These are phyloP conservation scores for Callithrix jacchus DNA, from an alignment of 2,113 vertebrate species.

Conservation along the genomic window DNA sequence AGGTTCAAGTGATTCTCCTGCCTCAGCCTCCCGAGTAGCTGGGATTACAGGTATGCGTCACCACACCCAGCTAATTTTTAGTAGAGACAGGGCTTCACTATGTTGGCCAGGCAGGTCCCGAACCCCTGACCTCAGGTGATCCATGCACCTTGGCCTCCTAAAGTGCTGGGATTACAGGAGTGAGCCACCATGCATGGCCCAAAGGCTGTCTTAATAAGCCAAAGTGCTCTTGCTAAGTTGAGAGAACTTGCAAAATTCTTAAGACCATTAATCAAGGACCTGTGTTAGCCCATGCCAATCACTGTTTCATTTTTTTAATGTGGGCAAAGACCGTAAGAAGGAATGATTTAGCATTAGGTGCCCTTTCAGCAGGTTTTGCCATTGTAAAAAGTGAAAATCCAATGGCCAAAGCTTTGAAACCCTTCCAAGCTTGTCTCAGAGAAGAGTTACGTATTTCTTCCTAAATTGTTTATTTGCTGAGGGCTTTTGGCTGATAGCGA, in stretches of 20 bases:
- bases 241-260: background rate
- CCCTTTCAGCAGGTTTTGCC: background rate
- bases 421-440: background rate
- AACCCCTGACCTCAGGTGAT: too few relatives aligned
- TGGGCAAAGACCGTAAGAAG: conserved; percentile 52
- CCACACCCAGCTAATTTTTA: too few relatives aligned
- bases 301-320: background rate
- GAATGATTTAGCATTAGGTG: conserved; percentile 55
- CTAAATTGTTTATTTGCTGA: background rate
- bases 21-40: too few relatives aligned
- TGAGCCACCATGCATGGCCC: too few relatives aligned
- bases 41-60: too few relatives aligned
- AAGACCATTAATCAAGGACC: conserved; percentile 44
- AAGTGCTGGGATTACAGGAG: too few relatives aligned
- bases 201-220: background rate
- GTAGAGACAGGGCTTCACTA: too few relatives aligned
- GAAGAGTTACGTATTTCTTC: background rate
- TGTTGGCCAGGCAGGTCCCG: too few relatives aligned
- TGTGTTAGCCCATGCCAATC: background rate
- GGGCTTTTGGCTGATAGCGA: background rate
- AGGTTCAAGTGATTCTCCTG: too few relatives aligned
- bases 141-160: too few relatives aligned
- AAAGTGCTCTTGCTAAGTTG: background rate
- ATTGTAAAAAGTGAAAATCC: background rate
- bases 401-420: background rate